Evolutionary conservation across 2,797 vertebrate genomes (phyloP), one percentile per base, ranked within the genome.

Genomic region (Notolepis coatsorum): DNA sequence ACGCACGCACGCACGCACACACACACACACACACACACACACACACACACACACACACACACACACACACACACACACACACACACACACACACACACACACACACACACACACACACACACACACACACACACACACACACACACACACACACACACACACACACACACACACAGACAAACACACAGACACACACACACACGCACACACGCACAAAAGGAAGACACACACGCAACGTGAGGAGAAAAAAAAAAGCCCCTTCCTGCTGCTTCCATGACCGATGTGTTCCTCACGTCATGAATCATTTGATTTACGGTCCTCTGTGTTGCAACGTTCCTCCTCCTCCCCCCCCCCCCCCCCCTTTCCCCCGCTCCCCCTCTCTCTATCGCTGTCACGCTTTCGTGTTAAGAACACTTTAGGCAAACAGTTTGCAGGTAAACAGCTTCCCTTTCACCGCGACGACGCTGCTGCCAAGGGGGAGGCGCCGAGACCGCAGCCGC

Each of bases 281-380:
- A 89, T 84, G 82, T 77, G 82, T 77, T 90, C 88, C 84, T 71
- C 79, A 88, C 84, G 69, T 71, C 84, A 92, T 91, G 90, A 94
- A 92, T 84, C 82, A 83, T 80, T 76, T 88, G 86, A 92, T 86
- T 87, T 91, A 88, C 75, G 79, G 59, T 42, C 65, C 53, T 41
- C 61, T 37, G n/a, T 31, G 33, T 48, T 31, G 49, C 48, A 50
- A 58, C 21, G n/a, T 37, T 61, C 67, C 80, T 79, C 84, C 74
- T 75, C n/a, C n/a, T n/a, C n/a, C n/a, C n/a, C n/a, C n/a, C n/a
- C n/a, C n/a, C n/a, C n/a, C n/a, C n/a, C n/a, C n/a, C n/a, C n/a
- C n/a, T n/a, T n/a, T n/a, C n/a, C n/a, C n/a, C n/a, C n/a, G n/a
- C n/a, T n/a, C n/a, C n/a, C 83, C 83, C 67, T 80, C 76, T 27